phyloP scores from a whole-genome alignment of 2,888 invertebrate species.

The Sinotaia quadrata region DNA sequence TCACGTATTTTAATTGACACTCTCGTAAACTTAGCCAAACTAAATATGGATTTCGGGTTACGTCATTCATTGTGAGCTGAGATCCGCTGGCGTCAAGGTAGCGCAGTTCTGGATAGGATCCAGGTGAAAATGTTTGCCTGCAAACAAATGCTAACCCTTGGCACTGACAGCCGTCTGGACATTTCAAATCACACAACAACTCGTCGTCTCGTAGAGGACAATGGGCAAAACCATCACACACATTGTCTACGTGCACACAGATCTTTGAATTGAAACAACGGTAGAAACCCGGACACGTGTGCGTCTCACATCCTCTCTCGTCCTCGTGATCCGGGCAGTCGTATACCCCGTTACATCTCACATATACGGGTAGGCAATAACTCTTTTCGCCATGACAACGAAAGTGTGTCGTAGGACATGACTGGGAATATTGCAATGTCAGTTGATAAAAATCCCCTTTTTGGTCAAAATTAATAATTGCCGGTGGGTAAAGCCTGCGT shows the following conservation, averaged over 20 bases:
- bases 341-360: constrained; percentile 1
- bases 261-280: neutral
- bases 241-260: constrained; percentile 5
- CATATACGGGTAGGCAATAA: constrained; percentile 14
- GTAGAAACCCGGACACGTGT: constrained; percentile 8
- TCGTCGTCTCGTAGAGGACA: constrained; percentile 18
- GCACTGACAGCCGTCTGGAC: constrained; percentile 17
- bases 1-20: neutral
- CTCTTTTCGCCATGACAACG: neutral
- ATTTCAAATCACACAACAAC: constrained; percentile 13
- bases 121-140: neutral
- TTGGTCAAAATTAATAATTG: neutral
- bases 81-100: constrained; percentile 16
- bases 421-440: neutral
- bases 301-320: constrained; percentile 4
- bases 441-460: neutral
- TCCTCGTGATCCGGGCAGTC: constrained; percentile 11
- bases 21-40: neutral
- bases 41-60: neutral
- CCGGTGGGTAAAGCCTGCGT: neutral
- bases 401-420: constrained; percentile 12
- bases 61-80: neutral
- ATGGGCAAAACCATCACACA: constrained; percentile 18
- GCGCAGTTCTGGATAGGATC: neutral
- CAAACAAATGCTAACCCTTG: constrained; percentile 17